A percentile compares a stretch with the other conserved stretches of the same genome.
Evolutionary conservation across 92 coral and sea anemone genomes (phyloP).

Genomic region (Epizoanthus scotinus): DNA sequence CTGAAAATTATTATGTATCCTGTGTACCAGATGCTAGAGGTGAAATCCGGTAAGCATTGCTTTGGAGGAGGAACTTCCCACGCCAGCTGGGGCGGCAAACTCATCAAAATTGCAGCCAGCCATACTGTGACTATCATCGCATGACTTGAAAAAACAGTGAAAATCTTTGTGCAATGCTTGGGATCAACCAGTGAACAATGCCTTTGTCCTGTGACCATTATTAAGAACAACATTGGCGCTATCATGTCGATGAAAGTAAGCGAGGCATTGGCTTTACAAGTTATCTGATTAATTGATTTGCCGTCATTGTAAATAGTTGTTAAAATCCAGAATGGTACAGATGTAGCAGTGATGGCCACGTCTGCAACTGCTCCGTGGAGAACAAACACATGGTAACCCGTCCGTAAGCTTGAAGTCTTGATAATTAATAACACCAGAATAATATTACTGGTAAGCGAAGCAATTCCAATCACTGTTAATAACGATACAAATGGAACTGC

Average conservation of each 20-base stretch:
- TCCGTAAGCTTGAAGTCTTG: slow-evolving; percentile 61
- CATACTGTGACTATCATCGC: slow-evolving; percentile 61
- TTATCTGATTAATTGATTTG: slow-evolving; percentile 51
- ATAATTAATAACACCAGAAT: slow-evolving; percentile 60
- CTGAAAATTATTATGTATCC: slow-evolving; percentile 56
- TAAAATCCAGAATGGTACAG: slow-evolving; percentile 82
- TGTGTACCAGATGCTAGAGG: slow-evolving; percentile 74
- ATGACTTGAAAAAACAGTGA: slow-evolving; percentile 52
- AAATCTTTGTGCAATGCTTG: slow-evolving; percentile 64
- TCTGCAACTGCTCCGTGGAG: slow-evolving; percentile 72
- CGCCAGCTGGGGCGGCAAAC: slow-evolving; percentile 71
- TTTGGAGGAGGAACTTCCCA: slow-evolving; percentile 63
- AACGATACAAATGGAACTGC: slow-evolving; percentile 80
- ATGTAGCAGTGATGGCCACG: slow-evolving; percentile 59
- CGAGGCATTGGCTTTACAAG: slow-evolving; percentile 65
- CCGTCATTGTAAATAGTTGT: slow-evolving; percentile 70
- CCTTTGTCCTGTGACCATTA: slow-evolving; percentile 64
- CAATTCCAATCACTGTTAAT: slow-evolving; percentile 70
- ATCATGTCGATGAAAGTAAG: slow-evolving; percentile 68
- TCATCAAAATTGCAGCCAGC: slow-evolving; percentile 51
- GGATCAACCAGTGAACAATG: slow-evolving; percentile 68
- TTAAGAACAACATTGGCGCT: slow-evolving; percentile 70
- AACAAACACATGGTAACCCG: slow-evolving; percentile 65
- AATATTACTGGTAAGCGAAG: slow-evolving; percentile 74
- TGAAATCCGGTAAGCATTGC: slow-evolving; percentile 74